Evolutionary conservation across 2,113 vertebrate species (phyloP).

Genomic region (Cercocebus atys): DNA sequence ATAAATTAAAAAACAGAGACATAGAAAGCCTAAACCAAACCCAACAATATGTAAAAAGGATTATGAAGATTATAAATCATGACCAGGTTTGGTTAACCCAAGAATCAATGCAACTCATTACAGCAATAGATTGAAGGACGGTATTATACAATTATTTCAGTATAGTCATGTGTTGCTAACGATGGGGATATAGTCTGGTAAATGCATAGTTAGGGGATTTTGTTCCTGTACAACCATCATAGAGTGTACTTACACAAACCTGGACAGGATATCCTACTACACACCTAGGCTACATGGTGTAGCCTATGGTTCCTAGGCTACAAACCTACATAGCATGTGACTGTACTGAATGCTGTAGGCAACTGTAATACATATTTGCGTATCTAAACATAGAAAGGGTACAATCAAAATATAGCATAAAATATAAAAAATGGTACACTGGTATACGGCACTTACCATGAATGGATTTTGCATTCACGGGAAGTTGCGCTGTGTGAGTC

Average conservation of each 20-base stretch:
- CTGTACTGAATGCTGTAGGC: background rate
- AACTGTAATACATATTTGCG: background rate
- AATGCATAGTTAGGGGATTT: background rate
- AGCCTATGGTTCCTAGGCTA: background rate
- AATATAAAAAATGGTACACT: background rate
- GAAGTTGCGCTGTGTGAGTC: background rate
- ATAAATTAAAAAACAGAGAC: background rate
- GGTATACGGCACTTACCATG: background rate
- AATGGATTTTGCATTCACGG: background rate
- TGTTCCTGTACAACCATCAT: background rate
- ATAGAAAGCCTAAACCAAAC: conserved; percentile 32
- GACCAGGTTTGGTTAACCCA: background rate
- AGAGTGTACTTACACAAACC: background rate
- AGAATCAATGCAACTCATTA: conserved; percentile 49
- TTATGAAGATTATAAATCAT: conserved; percentile 28
- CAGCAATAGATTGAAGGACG: conserved; percentile 32
- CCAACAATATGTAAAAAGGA: conserved; percentile 6
- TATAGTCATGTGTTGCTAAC: background rate
- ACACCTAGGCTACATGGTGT: background rate
- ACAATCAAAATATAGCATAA: background rate
- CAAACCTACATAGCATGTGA: background rate
- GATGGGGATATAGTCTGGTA: background rate
- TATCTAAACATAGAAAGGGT: background rate
- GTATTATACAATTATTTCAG: conserved; percentile 23
- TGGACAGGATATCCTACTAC: background rate